phyloP scores from a whole-genome alignment of 30 jellyfish, hydroid and myxozoan genomes.

The Turritopsis rubra region DNA sequence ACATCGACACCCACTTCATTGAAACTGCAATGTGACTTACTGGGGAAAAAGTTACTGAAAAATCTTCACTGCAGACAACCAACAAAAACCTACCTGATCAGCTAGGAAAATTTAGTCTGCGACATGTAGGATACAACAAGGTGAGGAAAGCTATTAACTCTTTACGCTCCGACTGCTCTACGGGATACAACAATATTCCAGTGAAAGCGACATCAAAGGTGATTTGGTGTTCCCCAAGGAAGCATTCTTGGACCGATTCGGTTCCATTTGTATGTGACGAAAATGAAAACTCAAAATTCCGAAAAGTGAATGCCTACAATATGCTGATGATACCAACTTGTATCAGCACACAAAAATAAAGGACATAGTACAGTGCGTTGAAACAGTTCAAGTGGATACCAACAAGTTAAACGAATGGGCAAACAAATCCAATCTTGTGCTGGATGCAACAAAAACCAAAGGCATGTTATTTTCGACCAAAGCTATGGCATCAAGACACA shows the following conservation, averaged over 20 bases:
- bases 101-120: no score
- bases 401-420: neutral
- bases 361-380: neutral
- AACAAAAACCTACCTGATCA: no score
- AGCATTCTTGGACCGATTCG: neutral
- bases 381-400: neutral
- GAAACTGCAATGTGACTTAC: no score
- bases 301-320: no score
- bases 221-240: neutral
- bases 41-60: no score
- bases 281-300: neutral
- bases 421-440: neutral
- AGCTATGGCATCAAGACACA: no score
- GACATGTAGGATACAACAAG: neutral
- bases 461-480: no score
- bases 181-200: neutral
- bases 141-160: neutral
- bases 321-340: slow-evolving; percentile 3
- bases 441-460: slow-evolving; percentile 1
- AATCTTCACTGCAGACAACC: no score
- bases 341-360: neutral
- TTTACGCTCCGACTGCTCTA: neutral
- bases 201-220: neutral
- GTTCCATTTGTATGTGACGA: neutral
- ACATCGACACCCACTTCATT: no score